Evolutionary conservation across 2,797 vertebrate species (phyloP), one percentile per base, ranked within the genome.

Genomic region (Numenius phaeopus): DNA sequence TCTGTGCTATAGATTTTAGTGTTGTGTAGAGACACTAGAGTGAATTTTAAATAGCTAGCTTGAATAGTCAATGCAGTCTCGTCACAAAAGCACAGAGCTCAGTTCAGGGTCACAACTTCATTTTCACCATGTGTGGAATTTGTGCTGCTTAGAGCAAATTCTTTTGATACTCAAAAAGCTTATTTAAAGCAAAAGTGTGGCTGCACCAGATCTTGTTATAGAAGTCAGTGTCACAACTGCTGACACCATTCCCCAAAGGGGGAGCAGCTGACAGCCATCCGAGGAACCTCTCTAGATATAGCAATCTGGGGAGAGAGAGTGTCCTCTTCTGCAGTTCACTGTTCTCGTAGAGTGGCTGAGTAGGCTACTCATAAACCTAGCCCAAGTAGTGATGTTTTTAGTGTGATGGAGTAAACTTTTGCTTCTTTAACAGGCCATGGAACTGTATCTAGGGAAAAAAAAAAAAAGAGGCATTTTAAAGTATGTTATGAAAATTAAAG

Each of bases 401-500:
- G 32, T 58, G 44, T 39, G 55, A 62, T 26, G 50, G 72, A 65
- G 69, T 37, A 79, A 84, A 49, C 29, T 84, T 90, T 27, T 64
- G 10, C 39, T 64, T 59, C 42, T 90, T 89, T 37, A 89, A 32
- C n/a, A 64, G 66, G 13, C 32, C 64, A 19, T 30, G 19, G n/a
- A 84, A 64, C 37, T 46, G 9, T 13, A 39, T 34, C 26, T 39
- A 39, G 24, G 3, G 16, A 20, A 1, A 2, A 39, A 72, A 30
- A n/a, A 27, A 37, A 75, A 30, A 37, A 39, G 66, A 9, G 1
- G 8, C 46, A 30, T 77, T 92, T 92, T 34, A 65, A 61, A 71
- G 10, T 65, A 26, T 91, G 57, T 73, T 70, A 27, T 75, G 69
- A 85, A 96, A 96, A 92, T 93, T 70, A 80, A 76, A 77, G 65